Conservation (phyloP, 2,888 invertebrate genomes). For the Orthosia cruda region DNA sequence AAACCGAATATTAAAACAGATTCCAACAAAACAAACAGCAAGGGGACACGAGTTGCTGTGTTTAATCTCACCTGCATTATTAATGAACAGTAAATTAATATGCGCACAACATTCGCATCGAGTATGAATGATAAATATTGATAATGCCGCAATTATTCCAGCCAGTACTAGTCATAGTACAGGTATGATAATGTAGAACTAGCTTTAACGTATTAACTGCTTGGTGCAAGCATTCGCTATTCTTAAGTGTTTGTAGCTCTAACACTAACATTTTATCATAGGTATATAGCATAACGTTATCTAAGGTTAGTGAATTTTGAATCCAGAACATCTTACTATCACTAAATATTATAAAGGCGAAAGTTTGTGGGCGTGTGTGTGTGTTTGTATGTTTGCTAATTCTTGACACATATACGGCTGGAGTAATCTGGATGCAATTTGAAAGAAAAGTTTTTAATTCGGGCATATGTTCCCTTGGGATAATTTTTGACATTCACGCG, state of each 20-base stretch:
- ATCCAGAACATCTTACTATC: not conserved
- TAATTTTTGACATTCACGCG: no score
- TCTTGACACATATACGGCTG: no score
- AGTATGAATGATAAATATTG: slow-evolving; percentile 67
- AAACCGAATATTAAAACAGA: slow-evolving; percentile 29
- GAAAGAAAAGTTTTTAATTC: no score
- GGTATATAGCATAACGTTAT: not conserved
- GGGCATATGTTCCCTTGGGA: no score
- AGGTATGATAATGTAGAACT: slow-evolving; percentile 50
- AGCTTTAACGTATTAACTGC: slow-evolving; percentile 18
- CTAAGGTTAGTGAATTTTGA: not conserved
- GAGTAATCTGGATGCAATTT: no score
- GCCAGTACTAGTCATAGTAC: slow-evolving; percentile 29
- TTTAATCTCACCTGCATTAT: slow-evolving; percentile 61
- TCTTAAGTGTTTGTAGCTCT: not conserved
- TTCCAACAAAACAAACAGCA: slow-evolving; percentile 45
- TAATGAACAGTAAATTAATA: slow-evolving; percentile 67
- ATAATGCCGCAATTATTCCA: slow-evolving; percentile 53
- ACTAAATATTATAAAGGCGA: no score
- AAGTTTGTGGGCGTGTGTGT: no score
- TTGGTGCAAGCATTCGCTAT: slow-evolving; percentile 1
- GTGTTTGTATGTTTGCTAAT: no score
- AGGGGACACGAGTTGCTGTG: slow-evolving; percentile 32
- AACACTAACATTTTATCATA: not conserved
- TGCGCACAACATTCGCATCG: slow-evolving; percentile 62